phyloP scores from a whole-genome alignment of 2,113 vertebrate species.

The Malurus elegans region DNA sequence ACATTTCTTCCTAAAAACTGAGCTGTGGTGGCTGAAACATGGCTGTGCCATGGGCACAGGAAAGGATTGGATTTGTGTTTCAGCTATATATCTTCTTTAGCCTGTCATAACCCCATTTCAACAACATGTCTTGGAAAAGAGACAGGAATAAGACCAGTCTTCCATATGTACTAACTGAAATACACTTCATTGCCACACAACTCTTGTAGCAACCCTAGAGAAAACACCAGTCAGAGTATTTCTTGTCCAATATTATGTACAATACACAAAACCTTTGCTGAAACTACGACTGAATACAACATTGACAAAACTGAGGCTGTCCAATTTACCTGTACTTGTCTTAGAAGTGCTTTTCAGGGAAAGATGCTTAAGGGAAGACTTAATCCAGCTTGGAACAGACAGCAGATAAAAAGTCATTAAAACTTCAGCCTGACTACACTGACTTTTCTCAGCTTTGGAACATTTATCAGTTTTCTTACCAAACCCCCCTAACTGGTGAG shows the following conservation, averaged over 20 bases:
- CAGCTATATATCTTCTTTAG: not conserved
- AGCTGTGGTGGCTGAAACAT: not conserved
- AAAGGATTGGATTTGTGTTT: not conserved
- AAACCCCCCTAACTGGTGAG: not conserved
- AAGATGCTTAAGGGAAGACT: not conserved
- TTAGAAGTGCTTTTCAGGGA: not conserved
- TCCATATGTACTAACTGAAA: not conserved
- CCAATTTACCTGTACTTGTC: not conserved
- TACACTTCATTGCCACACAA: not conserved
- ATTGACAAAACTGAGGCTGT: not conserved
- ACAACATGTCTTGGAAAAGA: not conserved
- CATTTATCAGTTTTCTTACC: not conserved
- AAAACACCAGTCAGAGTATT: not conserved
- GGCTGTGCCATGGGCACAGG: not conserved
- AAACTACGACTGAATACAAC: not conserved
- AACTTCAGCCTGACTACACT: not conserved
- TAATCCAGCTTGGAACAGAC: not conserved
- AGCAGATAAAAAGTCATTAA: not conserved
- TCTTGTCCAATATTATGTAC: not conserved
- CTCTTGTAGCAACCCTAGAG: not conserved
- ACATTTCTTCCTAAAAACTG: not conserved
- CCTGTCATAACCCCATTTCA: not conserved
- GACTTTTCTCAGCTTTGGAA: not conserved
- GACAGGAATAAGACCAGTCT: not conserved
- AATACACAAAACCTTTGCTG: not conserved